Evolutionary conservation across 2,888 invertebrate species (phyloP), one percentile per base, ranked within the genome.

Genomic region (Steinernema carpocapsae): DNA sequence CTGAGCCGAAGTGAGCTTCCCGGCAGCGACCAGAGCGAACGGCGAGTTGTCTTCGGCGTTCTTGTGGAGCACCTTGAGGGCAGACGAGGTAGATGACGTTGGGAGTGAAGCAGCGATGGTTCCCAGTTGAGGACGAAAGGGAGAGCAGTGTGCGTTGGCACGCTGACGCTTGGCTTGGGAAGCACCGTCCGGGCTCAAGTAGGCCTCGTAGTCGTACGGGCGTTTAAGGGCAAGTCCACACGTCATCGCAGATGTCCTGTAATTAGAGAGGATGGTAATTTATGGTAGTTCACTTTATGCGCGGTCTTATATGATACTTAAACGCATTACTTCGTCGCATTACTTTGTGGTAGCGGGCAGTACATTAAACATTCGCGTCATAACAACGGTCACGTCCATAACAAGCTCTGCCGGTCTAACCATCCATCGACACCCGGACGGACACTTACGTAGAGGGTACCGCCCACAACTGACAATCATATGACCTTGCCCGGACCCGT

Each of bases 171-270:
- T 88, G 0, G 80, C 82, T 42, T 86, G 85, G 12, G 78, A 74
- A 32, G 78, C 82, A 4, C 78, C 76, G 7, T 85, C 87, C 52
- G 84, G 82, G n/a, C 78, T 74, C 73, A 85, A 71, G 72, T 82
- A 85, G 3, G 83, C 74, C 64, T 87, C 87, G 76, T 85, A 84
- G 64, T 87, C 86, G 71, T 84, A 80, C n/a, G 87, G 85, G 72
- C 87, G 83, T 76, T 87, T 87, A 70, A 87, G 77, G 37, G 87
- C 87, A 17, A 87, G 73, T 72, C 87, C 87, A 74, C 87, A 87
- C 75, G 87, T 85, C 87, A 87, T 87, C 7, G 3, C 26, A 26
- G 26, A 6, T 56, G 56, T 56, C 56, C 56, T 56, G 26, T 1
- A 56, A 48, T 10, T 14, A 43, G 43, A 10, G 43, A 43, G 14